Evolutionary conservation across 2,797 vertebrate genomes (phyloP), one percentile per base, ranked within the genome.

Genomic region (Gastrophryne carolinensis): DNA sequence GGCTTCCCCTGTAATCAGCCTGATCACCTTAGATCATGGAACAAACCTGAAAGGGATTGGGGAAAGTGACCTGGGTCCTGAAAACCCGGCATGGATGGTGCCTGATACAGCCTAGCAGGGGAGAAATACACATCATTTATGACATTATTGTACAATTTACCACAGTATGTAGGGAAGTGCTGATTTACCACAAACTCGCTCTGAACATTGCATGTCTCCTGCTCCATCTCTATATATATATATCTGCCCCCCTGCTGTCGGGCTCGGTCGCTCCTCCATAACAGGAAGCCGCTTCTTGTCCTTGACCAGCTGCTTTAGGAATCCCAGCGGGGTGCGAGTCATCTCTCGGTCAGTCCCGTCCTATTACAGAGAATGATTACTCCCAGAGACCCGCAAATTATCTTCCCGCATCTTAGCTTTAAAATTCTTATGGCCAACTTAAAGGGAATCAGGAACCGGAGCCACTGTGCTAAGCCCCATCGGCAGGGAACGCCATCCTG

Each of bases 331-430:
- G 49, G 9, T 49, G 27, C 15, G 26, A 56, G 66, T 12, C 58
- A 49, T 76, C 66, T 26, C 58, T 56, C 21, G 35, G 75, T 64
- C 49, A 57, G 67, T 77, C 75, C 75, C 75, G 64, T 21, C 49
- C 75, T 57, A 77, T 77, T 77, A 77, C 75, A 64, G 75, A 77
- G 75, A 77, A 66, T 71, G 75, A 77, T 77, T 77, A 65, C 58
- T 57, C 39, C 15, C 37, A 35, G 50, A 77, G 37, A 50, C 60
- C 34, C 5, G 60, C 15, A 77, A 37, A 77, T 77, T 37, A 58
- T 71, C 57, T 71, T 69, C 47, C 56, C 56, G 65, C 73, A 76
- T 57, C 57, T 76, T n/a, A 57, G 50, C 12, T 57, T 19, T 35
- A 61, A 60, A 39, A 63, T 15, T 30, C 73, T 17, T 64, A n/a